Percentiles rank a stretch among this genome's conserved stretches.
phyloP scores from a whole-genome alignment of 1,140 invertebrate species.

The Anastatus disparis region DNA sequence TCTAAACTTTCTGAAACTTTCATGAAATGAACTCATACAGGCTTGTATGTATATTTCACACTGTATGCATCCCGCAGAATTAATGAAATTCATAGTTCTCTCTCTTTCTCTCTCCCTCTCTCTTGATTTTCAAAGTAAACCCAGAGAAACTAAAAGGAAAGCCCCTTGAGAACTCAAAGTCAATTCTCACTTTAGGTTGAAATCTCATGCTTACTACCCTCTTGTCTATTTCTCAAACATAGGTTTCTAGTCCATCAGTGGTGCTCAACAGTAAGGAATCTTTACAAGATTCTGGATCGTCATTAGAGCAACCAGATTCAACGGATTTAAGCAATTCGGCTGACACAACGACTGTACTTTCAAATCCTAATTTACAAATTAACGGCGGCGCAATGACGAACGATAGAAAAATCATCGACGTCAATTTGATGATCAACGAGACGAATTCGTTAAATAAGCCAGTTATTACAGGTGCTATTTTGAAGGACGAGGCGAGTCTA shows the following conservation, averaged over 20 bases:
- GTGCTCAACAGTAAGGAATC: slow-evolving; percentile 52
- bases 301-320: slow-evolving; percentile 56
- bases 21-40: too few relatives aligned
- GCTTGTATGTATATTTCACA: too few relatives aligned
- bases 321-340: slow-evolving; percentile 55
- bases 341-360: slow-evolving; percentile 52
- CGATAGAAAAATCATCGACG: slow-evolving; percentile 53
- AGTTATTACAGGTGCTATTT: slow-evolving; percentile 74
- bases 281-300: slow-evolving; percentile 55
- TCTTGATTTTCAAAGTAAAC: slow-evolving; percentile 11
- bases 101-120: too few relatives aligned
- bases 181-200: neutral
- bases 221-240: too few relatives aligned
- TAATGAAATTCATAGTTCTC: slow-evolving; percentile 20
- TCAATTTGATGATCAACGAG: slow-evolving; percentile 59
- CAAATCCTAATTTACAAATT: slow-evolving; percentile 57
- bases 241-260: slow-evolving; percentile 28
- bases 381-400: slow-evolving; percentile 47
- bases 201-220: neutral
- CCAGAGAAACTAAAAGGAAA: too few relatives aligned
- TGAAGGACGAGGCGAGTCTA: slow-evolving; percentile 69
- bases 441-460: slow-evolving; percentile 71
- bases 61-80: neutral
- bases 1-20: neutral
- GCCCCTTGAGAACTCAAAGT: neutral